Base-by-base conservation (phyloP, 2,888 invertebrate genomes). In the Hofmannophila pseudospretella region DNA sequence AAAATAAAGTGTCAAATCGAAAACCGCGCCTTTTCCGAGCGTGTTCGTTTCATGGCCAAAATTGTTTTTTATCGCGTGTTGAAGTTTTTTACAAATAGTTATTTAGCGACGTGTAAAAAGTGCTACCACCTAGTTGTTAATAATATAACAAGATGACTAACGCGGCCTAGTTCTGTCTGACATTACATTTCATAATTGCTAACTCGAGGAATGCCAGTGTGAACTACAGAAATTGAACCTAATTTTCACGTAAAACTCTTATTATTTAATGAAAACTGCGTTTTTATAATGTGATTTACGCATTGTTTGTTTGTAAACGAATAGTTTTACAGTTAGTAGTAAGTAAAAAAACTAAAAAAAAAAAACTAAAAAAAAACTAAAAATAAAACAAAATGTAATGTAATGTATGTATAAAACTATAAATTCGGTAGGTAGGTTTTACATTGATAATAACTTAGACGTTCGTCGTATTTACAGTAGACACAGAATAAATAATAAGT, bases 101-200 rank as follows among this genome's bases (percentile, higher is more conserved):
- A n/a, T n/a, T 36, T 49, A 50, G 27, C 34, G 14, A 12, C 61
- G 58, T 45, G 38, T 39, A 46, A 56, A 50, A 58, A 48, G 61
- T 59, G 58, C 54, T 41, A 51, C 51, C 52, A 51, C 49, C 49
- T 54, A 38, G 51, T 45, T 47, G 45, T 52, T 49, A n/a, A n/a
- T n/a, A n/a, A n/a, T n/a, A n/a, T n/a, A n/a, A n/a, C n/a, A n/a
- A 64, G 58, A 64, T 79, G 78, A 80, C 57, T 78, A 76, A 77
- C 44, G 38, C 53, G 66, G 58, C 72, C 74, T 64, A 65, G 51
- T 66, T 74, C 5, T 27, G 48, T 36, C 45, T 35, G 47, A 46
- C 55, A 70, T 74, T 73, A 61, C 54, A 65, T 67, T 71, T 67
- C 61, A 51, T 71, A 74, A 77, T 70, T 71, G 58, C 48, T 41